Evolutionary conservation across 2,113 vertebrate genomes (phyloP).

Genomic region (Rousettus leschenaultii): DNA sequence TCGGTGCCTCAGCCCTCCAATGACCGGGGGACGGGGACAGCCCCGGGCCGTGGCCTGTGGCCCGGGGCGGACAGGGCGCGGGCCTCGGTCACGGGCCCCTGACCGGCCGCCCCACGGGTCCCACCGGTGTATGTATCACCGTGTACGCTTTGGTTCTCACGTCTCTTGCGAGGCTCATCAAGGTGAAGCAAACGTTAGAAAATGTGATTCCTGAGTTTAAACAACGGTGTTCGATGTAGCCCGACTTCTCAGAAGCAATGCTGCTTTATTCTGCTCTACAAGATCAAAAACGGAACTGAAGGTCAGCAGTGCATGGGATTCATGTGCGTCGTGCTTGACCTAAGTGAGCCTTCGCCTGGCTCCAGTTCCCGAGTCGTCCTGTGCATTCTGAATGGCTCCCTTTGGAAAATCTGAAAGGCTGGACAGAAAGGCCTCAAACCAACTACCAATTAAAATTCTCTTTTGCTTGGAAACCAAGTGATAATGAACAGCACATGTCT

Average conservation of each 20-base stretch:
- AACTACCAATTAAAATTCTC: slow-evolving; percentile 20
- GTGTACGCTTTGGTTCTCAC: not conserved
- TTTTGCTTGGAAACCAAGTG: slow-evolving; percentile 1
- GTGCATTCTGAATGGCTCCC: not conserved
- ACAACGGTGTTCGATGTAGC: not conserved
- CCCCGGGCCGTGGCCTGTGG: not conserved
- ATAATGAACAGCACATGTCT: not conserved
- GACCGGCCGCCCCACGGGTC: rapidly evolving
- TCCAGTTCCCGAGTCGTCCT: not conserved
- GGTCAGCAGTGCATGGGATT: not conserved
- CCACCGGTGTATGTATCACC: not conserved
- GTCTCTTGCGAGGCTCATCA: not conserved
- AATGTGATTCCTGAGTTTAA: not conserved
- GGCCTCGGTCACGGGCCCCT: not conserved
- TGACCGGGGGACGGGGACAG: not conserved
- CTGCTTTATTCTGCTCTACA: not conserved
- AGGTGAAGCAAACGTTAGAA: not conserved
- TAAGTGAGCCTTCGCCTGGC: not conserved
- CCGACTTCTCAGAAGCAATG: not conserved
- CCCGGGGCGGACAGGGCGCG: not conserved
- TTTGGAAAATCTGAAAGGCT: not conserved
- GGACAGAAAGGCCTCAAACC: not conserved
- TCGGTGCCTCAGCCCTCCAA: not conserved
- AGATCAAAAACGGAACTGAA: not conserved
- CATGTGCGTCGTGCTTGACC: not conserved